Percentiles rank a stretch among this genome's conserved stretches.
These are phyloP conservation scores for Rhingia rostrata DNA, from an alignment of 2,888 invertebrate species.

Conservation along the genomic window DNA sequence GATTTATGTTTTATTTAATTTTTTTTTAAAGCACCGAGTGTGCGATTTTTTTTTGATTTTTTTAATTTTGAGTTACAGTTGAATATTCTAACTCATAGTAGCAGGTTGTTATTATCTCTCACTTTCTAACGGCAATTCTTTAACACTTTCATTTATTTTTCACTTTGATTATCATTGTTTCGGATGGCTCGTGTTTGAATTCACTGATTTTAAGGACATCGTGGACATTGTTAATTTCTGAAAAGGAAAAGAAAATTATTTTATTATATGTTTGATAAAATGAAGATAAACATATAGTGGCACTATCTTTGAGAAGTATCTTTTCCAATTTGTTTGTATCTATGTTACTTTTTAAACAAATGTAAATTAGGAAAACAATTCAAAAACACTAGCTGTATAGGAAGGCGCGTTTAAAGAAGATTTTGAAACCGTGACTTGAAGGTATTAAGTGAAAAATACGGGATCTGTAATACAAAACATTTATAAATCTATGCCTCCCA, in stretches of 20 bases:
- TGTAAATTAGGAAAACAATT: too few species aligned
- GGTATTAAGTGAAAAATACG: too few species aligned
- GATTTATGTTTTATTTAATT: slow-evolving; percentile 25
- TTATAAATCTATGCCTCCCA: too few species aligned
- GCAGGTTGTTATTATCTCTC: slow-evolving; percentile 4
- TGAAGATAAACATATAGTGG: too few species aligned
- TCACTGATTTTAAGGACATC: slow-evolving; percentile 11
- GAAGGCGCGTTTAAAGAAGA: too few species aligned
- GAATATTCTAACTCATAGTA: slow-evolving; percentile 46
- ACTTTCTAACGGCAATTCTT: slow-evolving; percentile 1
- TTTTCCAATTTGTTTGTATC: too few species aligned
- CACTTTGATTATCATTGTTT: slow-evolving; percentile 59
- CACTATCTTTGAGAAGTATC: too few species aligned
- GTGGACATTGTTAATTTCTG: slow-evolving; percentile 8
- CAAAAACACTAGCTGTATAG: too few species aligned
- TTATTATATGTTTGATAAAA: not conserved
- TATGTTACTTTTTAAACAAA: too few species aligned
- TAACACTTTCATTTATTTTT: slow-evolving; percentile 44
- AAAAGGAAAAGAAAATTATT: not conserved
- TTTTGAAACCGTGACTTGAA: too few species aligned
- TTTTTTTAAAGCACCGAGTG: slow-evolving; percentile 41
- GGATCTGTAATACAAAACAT: too few species aligned
- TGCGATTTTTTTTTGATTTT: slow-evolving; percentile 23
- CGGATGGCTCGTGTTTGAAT: slow-evolving; percentile 9
- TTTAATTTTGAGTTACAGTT: slow-evolving; percentile 53